Evolutionary conservation across 2,797 vertebrate genomes (phyloP).

Genomic region (Thripadectes ignobilis): DNA sequence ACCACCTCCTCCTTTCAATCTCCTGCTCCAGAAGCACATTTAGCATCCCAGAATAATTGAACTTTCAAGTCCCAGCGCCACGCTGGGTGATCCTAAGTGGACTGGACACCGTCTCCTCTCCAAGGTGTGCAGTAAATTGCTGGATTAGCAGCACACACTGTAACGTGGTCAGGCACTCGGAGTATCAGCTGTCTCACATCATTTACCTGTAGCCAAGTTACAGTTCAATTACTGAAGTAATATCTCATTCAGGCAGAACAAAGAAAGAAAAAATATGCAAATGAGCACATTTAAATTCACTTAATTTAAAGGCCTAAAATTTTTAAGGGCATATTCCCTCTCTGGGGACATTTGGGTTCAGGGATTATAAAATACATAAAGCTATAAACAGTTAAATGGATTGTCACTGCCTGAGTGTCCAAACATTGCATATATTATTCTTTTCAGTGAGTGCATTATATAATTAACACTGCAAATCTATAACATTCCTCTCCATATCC

Average conservation of each 20-base stretch:
- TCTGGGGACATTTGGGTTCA: neutral
- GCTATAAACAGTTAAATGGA: neutral
- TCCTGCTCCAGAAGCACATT: neutral
- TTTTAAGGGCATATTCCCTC: neutral
- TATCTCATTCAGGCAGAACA: slow-evolving; percentile 43
- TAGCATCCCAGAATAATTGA: neutral
- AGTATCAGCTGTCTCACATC: neutral
- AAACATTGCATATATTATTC: neutral
- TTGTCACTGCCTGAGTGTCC: neutral
- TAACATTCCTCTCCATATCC: neutral
- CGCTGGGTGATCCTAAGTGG: neutral
- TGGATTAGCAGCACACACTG: neutral
- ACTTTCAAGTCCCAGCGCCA: neutral
- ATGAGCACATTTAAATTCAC: slow-evolving; percentile 8
- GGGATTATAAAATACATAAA: neutral
- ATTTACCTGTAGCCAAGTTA: slow-evolving; percentile 44
- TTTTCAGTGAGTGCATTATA: neutral
- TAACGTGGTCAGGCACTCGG: neutral
- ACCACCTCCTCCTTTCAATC: accelerated
- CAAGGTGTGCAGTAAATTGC: neutral
- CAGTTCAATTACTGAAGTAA: slow-evolving; percentile 51
- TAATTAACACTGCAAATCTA: neutral
- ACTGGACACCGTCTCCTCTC: neutral
- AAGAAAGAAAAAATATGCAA: neutral
- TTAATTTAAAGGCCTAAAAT: slow-evolving; percentile 15